Percentiles rank a stretch among this genome's conserved stretches.
Evolutionary conservation across 2,888 invertebrate genomes (phyloP).

Genomic region (Cephalotes varians): DNA sequence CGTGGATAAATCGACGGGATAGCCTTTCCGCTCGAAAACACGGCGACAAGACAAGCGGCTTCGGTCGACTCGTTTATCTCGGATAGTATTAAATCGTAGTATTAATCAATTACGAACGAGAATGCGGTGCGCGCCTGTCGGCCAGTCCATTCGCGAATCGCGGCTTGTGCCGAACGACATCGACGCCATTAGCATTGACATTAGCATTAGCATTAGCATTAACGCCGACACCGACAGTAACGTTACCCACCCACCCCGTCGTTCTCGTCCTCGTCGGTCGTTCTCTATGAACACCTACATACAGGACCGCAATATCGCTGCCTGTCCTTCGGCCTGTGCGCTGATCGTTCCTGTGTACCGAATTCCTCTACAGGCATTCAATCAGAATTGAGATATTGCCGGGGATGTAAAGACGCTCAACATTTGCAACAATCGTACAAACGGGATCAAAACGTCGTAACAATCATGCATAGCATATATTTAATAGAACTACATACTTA

Average conservation of each 20-base stretch:
- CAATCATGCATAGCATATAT: not conserved
- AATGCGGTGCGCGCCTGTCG: slow-evolving; percentile 70
- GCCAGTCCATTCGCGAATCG: slow-evolving; percentile 70
- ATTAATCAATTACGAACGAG: slow-evolving; percentile 78
- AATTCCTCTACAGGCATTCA: slow-evolving; percentile 21
- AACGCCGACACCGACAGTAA: slow-evolving; percentile 74
- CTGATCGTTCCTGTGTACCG: slow-evolving; percentile 58
- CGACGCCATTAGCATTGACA: slow-evolving; percentile 74
- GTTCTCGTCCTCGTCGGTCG: slow-evolving; percentile 36
- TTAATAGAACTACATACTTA: not conserved
- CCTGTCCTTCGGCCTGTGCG: slow-evolving; percentile 56
- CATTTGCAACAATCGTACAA: not conserved
- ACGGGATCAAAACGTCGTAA: not conserved
- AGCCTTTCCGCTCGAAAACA: not conserved
- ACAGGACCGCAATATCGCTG: slow-evolving; percentile 63
- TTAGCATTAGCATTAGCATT: slow-evolving; percentile 80
- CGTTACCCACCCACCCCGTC: slow-evolving; percentile 71
- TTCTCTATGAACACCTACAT: slow-evolving; percentile 56
- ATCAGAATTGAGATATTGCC: not conserved
- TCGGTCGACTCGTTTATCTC: slow-evolving; percentile 76
- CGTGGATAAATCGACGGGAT: not conserved
- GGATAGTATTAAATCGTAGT: slow-evolving; percentile 78
- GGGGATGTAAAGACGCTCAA: not conserved
- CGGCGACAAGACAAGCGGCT: slow-evolving; percentile 66
- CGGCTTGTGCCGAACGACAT: slow-evolving; percentile 67